These are phyloP conservation scores for Bombus pascuorum DNA, from an alignment of 1,140 invertebrate genomes.

Conservation along the genomic window DNA sequence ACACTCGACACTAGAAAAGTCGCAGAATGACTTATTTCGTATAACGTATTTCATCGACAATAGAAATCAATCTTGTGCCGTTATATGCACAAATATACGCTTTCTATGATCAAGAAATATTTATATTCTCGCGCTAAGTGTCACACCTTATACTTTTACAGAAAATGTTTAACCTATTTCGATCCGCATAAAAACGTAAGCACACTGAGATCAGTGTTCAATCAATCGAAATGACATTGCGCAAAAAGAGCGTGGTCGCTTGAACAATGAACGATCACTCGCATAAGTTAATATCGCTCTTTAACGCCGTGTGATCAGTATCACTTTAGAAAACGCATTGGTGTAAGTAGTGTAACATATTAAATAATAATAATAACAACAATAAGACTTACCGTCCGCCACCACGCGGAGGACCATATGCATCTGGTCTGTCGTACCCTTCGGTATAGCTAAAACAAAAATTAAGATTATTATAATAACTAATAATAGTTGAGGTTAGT, in stretches of 20 bases:
- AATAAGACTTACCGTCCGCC: conserved; percentile 78
- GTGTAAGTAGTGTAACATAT: conserved; percentile 51
- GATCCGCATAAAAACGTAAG: conserved; percentile 61
- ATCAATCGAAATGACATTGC: conserved; percentile 58
- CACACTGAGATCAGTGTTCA: conserved; percentile 41
- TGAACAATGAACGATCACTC: conserved; percentile 57
- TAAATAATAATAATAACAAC: conserved; percentile 33
- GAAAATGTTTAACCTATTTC: conserved; percentile 65
- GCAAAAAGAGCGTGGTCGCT: conserved; percentile 59
- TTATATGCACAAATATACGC: conserved; percentile 28
- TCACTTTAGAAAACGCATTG: conserved; percentile 67
- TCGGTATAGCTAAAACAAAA: conserved; percentile 76
- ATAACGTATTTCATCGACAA: conserved; percentile 2
- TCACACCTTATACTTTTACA: conserved; percentile 81
- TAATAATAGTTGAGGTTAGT: too few relatives aligned
- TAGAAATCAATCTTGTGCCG: conserved; percentile 12
- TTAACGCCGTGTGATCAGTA: conserved; percentile 59
- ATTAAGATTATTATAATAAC: not conserved
- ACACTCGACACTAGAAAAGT: conserved; percentile 60
- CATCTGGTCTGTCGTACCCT: conserved; percentile 79
- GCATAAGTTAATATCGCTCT: conserved; percentile 70
- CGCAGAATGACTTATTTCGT: conserved; percentile 32
- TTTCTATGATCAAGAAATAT: conserved; percentile 26
- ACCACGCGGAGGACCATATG: conserved; percentile 79
- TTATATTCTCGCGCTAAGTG: conserved; percentile 59